Evolutionary conservation across 2,888 invertebrate genomes (phyloP), one percentile per base, ranked within the genome.

Genomic region (Hypomecis punctinalis): DNA sequence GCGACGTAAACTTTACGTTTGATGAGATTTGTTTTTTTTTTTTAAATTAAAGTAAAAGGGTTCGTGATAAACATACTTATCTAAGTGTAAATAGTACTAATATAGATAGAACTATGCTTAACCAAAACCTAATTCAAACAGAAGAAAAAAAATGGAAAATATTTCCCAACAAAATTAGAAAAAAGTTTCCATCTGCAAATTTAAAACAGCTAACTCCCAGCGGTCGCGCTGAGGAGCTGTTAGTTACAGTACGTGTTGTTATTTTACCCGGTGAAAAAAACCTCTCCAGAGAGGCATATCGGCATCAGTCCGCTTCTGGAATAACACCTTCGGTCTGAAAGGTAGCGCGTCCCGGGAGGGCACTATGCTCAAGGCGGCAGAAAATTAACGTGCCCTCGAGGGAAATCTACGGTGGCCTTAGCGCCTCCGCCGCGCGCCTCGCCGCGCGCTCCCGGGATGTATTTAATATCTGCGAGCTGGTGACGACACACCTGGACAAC

Each of bases 311-410:
- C 91, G 91, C 90, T 86, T 82, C 85, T 80, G 84, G 89, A 91
- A 90, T 90, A 93, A 93, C 93, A 93, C 93, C 93, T 93, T 90
- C 84, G 85, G 88, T 86, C 83, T 90, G 62, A 93, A 91, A 93
- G 93, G 93, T 93, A 93, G 90, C 83, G 84, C 82, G 91, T 93
- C 95, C 94, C 94, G 78, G 73, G 94, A 90, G 95, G 91, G 94
- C 94, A 94, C 93, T 95, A 94, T 95, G 95, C 95, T 94, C 95
- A 95, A 95, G 95, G 95, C 95, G 95, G 95, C 95, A 95, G 95
- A 95, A 95, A 95, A 95, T 95, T 95, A 95, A 95, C 95, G 94
- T 93, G 93, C 93, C 84, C 94, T 92, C 94, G 76, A 79, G 94
- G 94, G 94, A 94, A 94, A 95, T 94, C 94, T 94, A 93, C 91